Evolutionary conservation across 2,113 vertebrate species (phyloP), one percentile per base, ranked within the genome.

Genomic region (Hirundichthys speculiger): DNA sequence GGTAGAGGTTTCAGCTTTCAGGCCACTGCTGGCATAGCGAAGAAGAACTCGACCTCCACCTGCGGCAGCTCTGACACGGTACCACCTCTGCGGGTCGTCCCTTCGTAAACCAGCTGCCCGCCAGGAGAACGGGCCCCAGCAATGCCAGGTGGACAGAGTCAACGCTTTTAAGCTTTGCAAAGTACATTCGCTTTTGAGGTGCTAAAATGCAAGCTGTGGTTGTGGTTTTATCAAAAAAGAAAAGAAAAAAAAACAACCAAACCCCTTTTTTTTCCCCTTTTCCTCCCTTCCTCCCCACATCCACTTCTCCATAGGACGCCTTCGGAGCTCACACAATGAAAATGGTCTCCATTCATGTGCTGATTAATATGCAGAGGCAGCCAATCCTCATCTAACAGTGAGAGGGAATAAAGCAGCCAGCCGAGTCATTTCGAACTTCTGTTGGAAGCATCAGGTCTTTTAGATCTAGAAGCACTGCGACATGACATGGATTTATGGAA

Each of bases 281-380:
- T 5, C 14, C 13, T 10, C 14, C 4, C 15, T 13, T 2, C 14
- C 11, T 3, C 11, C 5, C 13, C 61, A 57, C 79, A 84, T 71
- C 80, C 59, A 75, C 47, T 77, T 77, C 87, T 86, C 83, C 60
- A 87, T 78, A 79, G 86, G 82, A 83, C 46, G 65, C 82, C 90
- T 78, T 83, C 65, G 53, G 79, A 75, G 71, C 85, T 83, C 64
- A 63, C 90, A 92, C 91, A 93, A 93, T 90, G 87, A 80, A 91
- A 72, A 78, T 24, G 72, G 85, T 45, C 48, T 53, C 56, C 83
- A 90, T 93, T 92, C 91, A 93, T 61, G 68, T 53, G 16, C 84
- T 91, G 86, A 92, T 93, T 92, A 92, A 92, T 90, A 93, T 93
- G 92, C 92, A 91, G 73, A 85, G 87, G 86, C 88, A 24, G 74